Percentiles rank a stretch among this genome's conserved stretches.
Conservation (phyloP, 23 tunicate genomes). For the Trididemnum clinides region DNA sequence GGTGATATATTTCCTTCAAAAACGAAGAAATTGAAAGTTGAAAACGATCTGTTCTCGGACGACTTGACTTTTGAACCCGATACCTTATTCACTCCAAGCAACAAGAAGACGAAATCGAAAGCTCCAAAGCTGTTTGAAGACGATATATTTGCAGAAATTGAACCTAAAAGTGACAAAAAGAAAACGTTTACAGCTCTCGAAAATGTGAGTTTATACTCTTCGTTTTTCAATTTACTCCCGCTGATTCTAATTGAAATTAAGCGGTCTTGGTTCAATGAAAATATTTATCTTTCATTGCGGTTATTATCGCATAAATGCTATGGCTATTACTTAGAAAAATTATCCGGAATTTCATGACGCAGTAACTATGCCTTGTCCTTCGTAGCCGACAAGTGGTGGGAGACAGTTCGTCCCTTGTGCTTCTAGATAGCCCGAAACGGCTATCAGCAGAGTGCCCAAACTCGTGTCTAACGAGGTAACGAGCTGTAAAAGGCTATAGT, state of each 20-base stretch:
- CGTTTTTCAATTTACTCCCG: background rate
- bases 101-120: background rate
- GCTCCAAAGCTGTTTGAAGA: background rate
- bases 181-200: background rate
- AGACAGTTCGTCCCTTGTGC: no score
- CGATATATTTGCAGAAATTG: conserved; percentile 38
- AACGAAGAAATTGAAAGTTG: background rate
- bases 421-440: no score
- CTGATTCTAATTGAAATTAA: background rate
- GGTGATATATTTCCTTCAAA: background rate
- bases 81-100: background rate
- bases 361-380: no score
- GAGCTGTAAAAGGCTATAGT: no score
- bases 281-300: no score
- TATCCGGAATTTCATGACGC: no score
- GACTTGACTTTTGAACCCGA: conserved; percentile 1
- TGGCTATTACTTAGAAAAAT: no score
- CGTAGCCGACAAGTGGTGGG: no score
- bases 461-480: no score
- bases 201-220: background rate
- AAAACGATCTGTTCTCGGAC: conserved; percentile 4
- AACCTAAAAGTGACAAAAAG: background rate
- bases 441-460: no score
- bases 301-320: no score
- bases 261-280: no score